A percentile compares a stretch with the other conserved stretches of the same genome.
Evolutionary conservation across 2,888 invertebrate species (phyloP).

Genomic region (Xiphydria camelus): DNA sequence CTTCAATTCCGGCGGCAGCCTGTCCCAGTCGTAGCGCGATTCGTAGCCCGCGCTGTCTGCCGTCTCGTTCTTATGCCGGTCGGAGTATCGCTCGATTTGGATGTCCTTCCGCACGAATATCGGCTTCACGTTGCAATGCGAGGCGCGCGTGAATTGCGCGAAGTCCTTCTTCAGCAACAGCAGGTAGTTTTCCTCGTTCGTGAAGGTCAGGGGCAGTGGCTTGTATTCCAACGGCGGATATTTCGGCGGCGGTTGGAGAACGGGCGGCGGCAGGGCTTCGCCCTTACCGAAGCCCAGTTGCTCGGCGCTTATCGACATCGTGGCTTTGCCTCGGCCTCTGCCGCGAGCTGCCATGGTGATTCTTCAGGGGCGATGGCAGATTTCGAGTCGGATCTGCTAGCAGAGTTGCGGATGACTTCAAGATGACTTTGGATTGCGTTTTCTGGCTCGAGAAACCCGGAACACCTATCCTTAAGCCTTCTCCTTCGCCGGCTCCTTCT

Average conservation of each 20-base stretch:
- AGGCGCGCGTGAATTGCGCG: conserved; percentile 71
- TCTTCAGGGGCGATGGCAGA: no score
- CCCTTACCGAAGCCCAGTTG: conserved; percentile 53
- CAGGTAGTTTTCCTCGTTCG: conserved; percentile 68
- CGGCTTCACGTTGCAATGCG: conserved; percentile 62
- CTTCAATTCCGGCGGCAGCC: conserved; percentile 46
- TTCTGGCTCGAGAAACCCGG: background rate
- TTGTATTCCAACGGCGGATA: conserved; percentile 58
- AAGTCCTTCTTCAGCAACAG: conserved; percentile 74
- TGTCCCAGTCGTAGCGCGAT: conserved; percentile 43
- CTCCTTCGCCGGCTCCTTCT: conserved; percentile 37
- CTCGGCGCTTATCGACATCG: conserved; percentile 52
- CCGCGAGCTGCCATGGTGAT: conserved; percentile 53
- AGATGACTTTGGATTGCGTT: no score
- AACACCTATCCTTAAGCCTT: conserved; percentile 36
- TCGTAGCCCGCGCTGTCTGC: conserved; percentile 37
- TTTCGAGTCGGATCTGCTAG: no score
- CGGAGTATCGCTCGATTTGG: conserved; percentile 48
- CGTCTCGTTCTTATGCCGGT: conserved; percentile 41
- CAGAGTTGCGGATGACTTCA: no score
- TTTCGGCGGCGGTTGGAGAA: conserved; percentile 55
- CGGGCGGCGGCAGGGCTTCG: conserved; percentile 52
- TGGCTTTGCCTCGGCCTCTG: conserved; percentile 44
- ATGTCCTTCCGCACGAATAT: conserved; percentile 46
- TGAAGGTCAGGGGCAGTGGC: conserved; percentile 53